A percentile compares a stretch with the other conserved stretches of the same genome.
Evolutionary conservation across 2,797 vertebrate species (phyloP).

Genomic region (Melanotaenia parkinsoni): DNA sequence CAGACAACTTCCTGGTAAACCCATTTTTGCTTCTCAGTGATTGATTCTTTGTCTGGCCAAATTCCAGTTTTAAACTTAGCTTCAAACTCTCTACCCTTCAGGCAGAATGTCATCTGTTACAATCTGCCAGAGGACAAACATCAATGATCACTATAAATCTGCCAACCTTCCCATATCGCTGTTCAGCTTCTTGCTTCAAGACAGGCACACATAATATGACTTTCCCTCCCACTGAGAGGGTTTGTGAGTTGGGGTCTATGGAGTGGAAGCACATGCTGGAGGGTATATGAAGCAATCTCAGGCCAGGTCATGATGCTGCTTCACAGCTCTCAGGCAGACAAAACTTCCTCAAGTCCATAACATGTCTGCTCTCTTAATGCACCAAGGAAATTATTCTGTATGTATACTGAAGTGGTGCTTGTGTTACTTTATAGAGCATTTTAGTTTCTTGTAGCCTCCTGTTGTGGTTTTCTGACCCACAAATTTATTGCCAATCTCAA

Average conservation of each 20-base stretch:
- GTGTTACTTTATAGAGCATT: not conserved
- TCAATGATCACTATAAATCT: slow-evolving; percentile 58
- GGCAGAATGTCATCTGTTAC: slow-evolving; percentile 62
- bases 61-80: slow-evolving; percentile 43
- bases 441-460: not conserved
- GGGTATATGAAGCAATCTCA: slow-evolving; percentile 46
- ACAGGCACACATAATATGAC: slow-evolving; percentile 45
- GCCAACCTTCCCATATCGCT: slow-evolving; percentile 44
- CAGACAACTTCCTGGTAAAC: slow-evolving; percentile 37
- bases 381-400: not conserved
- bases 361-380: slow-evolving; percentile 1
- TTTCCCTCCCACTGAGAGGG: slow-evolving; percentile 56
- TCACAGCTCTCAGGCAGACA: slow-evolving; percentile 13
- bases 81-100: slow-evolving; percentile 47
- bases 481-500: not conserved
- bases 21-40: slow-evolving; percentile 23
- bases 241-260: slow-evolving; percentile 27
- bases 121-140: slow-evolving; percentile 51
- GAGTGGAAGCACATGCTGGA: slow-evolving; percentile 58
- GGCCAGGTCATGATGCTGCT: slow-evolving; percentile 6
- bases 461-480: not conserved
- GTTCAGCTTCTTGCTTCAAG: slow-evolving; percentile 48
- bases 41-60: slow-evolving; percentile 32
- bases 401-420: not conserved
- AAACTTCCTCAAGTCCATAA: slow-evolving; percentile 5